Evolutionary conservation across 2,113 vertebrate species (phyloP), one percentile per base, ranked within the genome.

Genomic region (Ibidorhyncha struthersii): DNA sequence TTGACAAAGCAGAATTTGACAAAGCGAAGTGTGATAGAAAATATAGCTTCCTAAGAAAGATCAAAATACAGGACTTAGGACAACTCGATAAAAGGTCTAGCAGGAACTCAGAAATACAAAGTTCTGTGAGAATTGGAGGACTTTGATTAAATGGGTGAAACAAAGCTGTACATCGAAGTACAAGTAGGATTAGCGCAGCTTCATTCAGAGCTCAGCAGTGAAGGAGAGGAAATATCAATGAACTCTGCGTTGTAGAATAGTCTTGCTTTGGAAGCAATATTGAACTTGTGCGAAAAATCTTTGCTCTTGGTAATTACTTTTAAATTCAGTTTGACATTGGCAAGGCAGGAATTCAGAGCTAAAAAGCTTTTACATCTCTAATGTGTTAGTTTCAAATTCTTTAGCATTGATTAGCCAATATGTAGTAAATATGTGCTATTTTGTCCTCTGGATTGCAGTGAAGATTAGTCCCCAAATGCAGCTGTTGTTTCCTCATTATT

Each of bases 381-480:
- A 71, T 4, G 5, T 43, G 32, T 56, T 32, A 34, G 3, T 78
- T 86, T 49, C 49, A 22, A 49, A 49, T 49, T 49, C 49, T 23
- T 49, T 23, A 49, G 53, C 10, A 13, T 22, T 61, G 21, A 26
- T 74, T 45, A 63, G 52, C 29, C 47, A 50, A 5, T 47, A 26
- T 7, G 2, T 29, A 45, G 19, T 78, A 50, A 53, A 26, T 50
- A 13, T 5, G 1, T 87, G 8, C 12, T 53, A 0, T 12, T 88
- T 56, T 79, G 32, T 55, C 10, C 10, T n/a, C 12, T 53, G 40
- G 14, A 41, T 36, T 26, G 18, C 27, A 23, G 2, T 53, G 82
- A 73, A 63, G 32, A 50, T 79, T 32, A 40, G 34, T 41, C 12
- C 15, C 12, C 19, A 53, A 14, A 49, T 10, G 62, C 3, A 82